Evolutionary conservation across 2,888 invertebrate species (phyloP).

Genomic region (Hirtodrosophila alboralis): DNA sequence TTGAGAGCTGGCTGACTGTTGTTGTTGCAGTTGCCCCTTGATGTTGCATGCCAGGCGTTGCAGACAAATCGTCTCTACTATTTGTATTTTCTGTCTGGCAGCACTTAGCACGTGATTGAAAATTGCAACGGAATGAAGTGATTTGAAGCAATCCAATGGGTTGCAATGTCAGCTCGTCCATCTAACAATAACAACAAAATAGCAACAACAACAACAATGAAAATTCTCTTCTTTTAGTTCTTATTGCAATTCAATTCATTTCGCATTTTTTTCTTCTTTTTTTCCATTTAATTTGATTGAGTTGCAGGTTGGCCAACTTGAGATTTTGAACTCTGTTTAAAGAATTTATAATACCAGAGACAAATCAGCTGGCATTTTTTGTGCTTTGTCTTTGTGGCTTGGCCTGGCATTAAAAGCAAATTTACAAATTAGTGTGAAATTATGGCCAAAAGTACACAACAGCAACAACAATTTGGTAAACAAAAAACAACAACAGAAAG

Average conservation of each 20-base stretch:
- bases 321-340: background rate
- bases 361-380: constrained; percentile 36
- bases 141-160: constrained; percentile 50
- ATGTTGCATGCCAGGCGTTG: constrained; percentile 62
- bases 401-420: constrained; percentile 73
- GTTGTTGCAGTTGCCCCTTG: constrained; percentile 27
- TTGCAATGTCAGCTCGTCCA: constrained; percentile 4
- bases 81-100: constrained; percentile 45
- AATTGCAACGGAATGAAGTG: constrained; percentile 77
- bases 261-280: constrained; percentile 18
- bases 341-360: too few relatives aligned
- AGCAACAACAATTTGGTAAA: constrained; percentile 31
- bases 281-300: constrained; percentile 52
- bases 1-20: constrained; percentile 24
- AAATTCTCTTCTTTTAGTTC: constrained; percentile 33
- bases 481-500: constrained; percentile 18
- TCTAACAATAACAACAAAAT: constrained; percentile 7
- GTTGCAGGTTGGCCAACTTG: constrained; percentile 26
- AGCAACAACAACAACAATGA: constrained; percentile 10
- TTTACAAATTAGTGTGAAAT: constrained; percentile 76
- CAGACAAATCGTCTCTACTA: constrained; percentile 68
- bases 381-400: constrained; percentile 64
- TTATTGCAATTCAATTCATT: constrained; percentile 49
- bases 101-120: constrained; percentile 81
- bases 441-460: constrained; percentile 55